These are phyloP conservation scores for Penaeus monodon DNA, from an alignment of 2,888 invertebrate genomes.

Conservation along the genomic window DNA sequence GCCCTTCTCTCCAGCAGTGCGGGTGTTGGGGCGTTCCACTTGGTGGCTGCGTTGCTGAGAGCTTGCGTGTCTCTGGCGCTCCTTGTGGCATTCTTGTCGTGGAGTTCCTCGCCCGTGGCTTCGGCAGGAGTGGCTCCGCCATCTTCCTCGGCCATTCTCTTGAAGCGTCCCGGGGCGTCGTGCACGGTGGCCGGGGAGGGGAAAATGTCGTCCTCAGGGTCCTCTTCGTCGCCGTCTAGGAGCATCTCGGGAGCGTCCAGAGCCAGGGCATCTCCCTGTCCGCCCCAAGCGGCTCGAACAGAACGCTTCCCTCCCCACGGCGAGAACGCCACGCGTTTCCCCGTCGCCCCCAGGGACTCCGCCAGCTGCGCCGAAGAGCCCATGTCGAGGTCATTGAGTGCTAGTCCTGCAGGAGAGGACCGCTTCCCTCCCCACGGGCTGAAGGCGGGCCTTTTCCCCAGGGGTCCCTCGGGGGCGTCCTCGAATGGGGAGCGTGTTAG, in stretches of 20 bases:
- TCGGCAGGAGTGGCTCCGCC: no score
- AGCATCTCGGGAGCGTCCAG: no score
- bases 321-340: background rate
- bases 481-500: no score
- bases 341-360: background rate
- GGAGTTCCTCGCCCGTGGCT: no score
- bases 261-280: slow-evolving; percentile 1
- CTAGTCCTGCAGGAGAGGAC: background rate
- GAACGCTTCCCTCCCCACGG: slow-evolving; percentile 17
- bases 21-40: background rate
- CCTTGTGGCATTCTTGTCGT: no score
- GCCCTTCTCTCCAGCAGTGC: background rate
- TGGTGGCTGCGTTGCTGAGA: no score
- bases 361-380: background rate
- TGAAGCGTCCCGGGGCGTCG: no score
- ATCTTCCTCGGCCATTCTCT: no score
- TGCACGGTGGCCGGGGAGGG: no score
- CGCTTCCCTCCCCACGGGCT: background rate
- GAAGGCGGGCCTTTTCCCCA: background rate
- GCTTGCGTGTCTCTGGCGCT: no score
- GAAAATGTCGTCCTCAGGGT: no score
- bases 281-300: background rate
- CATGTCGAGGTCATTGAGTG: background rate
- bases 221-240: no score
- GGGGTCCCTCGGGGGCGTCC: background rate